These are phyloP conservation scores for Podarcis cretensis DNA, from an alignment of 2,113 vertebrate species.

Conservation along the genomic window DNA sequence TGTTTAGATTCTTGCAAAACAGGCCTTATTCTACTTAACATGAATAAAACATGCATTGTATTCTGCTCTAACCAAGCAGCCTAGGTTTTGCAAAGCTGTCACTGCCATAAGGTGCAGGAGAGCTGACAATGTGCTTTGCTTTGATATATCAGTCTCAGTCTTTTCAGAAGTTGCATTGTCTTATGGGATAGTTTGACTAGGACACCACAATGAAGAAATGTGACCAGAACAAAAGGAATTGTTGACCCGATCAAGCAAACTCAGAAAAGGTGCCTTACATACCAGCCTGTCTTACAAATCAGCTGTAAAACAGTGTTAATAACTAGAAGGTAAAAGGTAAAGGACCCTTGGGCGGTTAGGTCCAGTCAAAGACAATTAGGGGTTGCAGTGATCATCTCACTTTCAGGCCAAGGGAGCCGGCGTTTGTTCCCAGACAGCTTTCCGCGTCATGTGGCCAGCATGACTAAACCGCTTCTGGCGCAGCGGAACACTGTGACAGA, in stretches of 20 bases:
- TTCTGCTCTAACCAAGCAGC: no score
- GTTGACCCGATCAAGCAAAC: not conserved
- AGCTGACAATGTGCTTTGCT: not conserved
- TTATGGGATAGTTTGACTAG: not conserved
- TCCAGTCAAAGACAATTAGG: no score
- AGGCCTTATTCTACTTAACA: not conserved
- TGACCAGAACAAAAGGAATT: not conserved
- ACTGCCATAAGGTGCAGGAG: not conserved
- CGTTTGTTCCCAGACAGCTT: no score
- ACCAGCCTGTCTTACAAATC: not conserved
- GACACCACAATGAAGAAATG: not conserved
- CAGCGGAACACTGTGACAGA: no score
- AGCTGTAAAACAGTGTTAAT: not conserved
- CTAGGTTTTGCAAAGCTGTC: not conserved
- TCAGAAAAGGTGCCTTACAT: not conserved
- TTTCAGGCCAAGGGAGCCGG: no score
- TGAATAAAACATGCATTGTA: not conserved
- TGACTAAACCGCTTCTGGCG: no score
- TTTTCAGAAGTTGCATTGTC: not conserved
- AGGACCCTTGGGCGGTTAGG: no score
- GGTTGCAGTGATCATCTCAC: no score
- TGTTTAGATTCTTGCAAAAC: not conserved
- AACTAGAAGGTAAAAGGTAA: no score
- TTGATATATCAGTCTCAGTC: not conserved
- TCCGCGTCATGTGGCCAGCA: no score